Base-by-base conservation (phyloP, 2,113 vertebrate genomes). In the Oncorhynchus kisutch region DNA sequence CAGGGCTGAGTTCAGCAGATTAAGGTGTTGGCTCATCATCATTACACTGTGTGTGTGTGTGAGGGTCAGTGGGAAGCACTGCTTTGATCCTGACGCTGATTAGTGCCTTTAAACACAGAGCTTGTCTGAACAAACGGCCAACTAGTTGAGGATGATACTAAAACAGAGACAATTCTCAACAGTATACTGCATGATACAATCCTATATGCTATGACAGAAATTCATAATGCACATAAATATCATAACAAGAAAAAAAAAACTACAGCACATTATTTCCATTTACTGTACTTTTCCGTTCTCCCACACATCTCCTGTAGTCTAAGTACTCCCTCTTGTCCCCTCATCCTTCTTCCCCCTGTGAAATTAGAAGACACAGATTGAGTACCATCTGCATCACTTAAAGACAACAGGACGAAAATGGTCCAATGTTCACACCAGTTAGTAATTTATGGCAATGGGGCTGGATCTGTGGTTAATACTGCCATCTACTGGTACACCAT, bases 401-500 rank as follows among this genome's bases (percentile, higher is more conserved):
- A 45, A 86, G 73, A 71, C 86, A 88, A 73, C 12, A 86, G 78
- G 80, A 86, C 76, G 72, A 83, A 81, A 83, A 88, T 51, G 39
- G 79, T 54, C 79, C 67, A 1, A 67, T 74, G 77, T 69, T 81
- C 81, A 72, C 81, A 78, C 59, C 14, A 31, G 51, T 54, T 54
- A 18, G 75, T 68, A 3, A 66, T 77, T 83, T 34, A 29, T 25
- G 65, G 25, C 13, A 3, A 34, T 0, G 16, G 64, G 11, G 24
- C 20, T 60, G 45, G 74, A 79, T 81, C 71, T 76, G 48, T 84
- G 80, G 86, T 48, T 78, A 77, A 85, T 81, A 87, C 88, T 88
- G 88, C 91, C 91, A 86, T 86, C 91, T 89, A 84, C 88, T 89
- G 90, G 88, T 74, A 62, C 5, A 62, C 20, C 12, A 18, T 54